phyloP scores from a whole-genome alignment of 2,113 vertebrate genomes.

The Trogon melanurus region DNA sequence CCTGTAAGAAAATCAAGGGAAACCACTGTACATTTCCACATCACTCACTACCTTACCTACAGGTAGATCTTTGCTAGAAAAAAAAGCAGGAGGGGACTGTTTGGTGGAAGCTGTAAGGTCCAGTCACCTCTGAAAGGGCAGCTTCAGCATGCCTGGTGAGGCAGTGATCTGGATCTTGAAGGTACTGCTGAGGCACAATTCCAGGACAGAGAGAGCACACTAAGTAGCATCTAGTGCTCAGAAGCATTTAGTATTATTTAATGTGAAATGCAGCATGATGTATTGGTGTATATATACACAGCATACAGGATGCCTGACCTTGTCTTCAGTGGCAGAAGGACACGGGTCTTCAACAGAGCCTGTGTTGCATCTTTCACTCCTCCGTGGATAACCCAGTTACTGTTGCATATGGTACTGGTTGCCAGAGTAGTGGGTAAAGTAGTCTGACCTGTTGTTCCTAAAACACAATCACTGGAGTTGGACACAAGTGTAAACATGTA shows the following conservation, averaged over 20 bases:
- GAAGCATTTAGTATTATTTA: neutral
- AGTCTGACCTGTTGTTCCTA: neutral
- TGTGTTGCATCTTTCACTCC: neutral
- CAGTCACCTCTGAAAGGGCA: neutral
- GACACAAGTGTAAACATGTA: neutral
- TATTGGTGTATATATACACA: accelerated
- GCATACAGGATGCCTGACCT: neutral
- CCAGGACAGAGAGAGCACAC: neutral
- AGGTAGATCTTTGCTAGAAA: neutral
- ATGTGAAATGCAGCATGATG: neutral
- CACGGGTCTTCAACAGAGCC: accelerated
- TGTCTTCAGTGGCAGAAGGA: neutral
- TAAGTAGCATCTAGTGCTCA: neutral
- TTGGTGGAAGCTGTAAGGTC: neutral
- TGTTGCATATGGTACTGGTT: neutral
- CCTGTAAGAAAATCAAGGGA: neutral
- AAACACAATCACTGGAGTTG: neutral
- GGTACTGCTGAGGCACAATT: neutral
- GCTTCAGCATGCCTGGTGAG: neutral
- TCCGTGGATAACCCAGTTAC: neutral
- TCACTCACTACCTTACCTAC: neutral
- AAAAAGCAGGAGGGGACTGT: neutral
- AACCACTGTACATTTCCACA: neutral
- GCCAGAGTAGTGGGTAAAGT: neutral
- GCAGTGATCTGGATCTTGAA: neutral